Evolutionary conservation across 1,140 invertebrate genomes (phyloP).

Genomic region (Drosophila pallidifrons): DNA sequence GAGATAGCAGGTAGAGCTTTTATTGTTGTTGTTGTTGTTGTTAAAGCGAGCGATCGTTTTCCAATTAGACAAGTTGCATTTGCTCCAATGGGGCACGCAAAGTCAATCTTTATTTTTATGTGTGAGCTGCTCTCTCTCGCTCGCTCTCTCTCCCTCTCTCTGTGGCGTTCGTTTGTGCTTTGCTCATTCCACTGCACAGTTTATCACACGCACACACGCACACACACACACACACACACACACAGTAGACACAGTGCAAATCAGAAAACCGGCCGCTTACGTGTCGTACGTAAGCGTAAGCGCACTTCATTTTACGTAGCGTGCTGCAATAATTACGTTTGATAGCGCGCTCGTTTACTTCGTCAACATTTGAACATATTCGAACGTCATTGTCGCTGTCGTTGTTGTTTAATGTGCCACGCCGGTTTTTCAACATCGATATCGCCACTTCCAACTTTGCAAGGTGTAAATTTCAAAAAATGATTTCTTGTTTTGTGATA

Average conservation of each 20-base stretch:
- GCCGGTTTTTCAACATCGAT: conserved; percentile 54
- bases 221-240: neutral
- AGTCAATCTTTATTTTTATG: neutral
- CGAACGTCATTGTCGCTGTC: conserved; percentile 7
- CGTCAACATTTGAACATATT: conserved; percentile 24
- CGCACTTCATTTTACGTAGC: conserved; percentile 54
- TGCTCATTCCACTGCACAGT: conserved; percentile 11
- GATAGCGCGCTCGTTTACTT: conserved; percentile 34
- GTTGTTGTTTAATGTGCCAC: conserved; percentile 51
- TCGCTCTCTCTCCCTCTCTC: neutral
- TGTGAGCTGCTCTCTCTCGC: neutral
- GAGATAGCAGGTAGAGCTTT: conserved; percentile 5
- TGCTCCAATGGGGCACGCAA: conserved; percentile 38
- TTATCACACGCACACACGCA: conserved; percentile 23
- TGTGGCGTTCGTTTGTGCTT: conserved; percentile 4
- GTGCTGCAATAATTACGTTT: conserved; percentile 50
- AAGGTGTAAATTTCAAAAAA: conserved; percentile 12
- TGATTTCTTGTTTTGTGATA: neutral
- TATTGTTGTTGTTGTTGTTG: neutral
- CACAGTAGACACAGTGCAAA: conserved; percentile 3
- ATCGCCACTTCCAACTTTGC: neutral
- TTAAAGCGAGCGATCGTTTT: conserved; percentile 6
- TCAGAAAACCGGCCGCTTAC: conserved; percentile 51
- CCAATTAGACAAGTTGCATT: conserved; percentile 15
- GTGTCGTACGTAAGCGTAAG: conserved; percentile 47